Evolutionary conservation across 2,797 vertebrate species (phyloP).

Genomic region (Ceyx erithaca): DNA sequence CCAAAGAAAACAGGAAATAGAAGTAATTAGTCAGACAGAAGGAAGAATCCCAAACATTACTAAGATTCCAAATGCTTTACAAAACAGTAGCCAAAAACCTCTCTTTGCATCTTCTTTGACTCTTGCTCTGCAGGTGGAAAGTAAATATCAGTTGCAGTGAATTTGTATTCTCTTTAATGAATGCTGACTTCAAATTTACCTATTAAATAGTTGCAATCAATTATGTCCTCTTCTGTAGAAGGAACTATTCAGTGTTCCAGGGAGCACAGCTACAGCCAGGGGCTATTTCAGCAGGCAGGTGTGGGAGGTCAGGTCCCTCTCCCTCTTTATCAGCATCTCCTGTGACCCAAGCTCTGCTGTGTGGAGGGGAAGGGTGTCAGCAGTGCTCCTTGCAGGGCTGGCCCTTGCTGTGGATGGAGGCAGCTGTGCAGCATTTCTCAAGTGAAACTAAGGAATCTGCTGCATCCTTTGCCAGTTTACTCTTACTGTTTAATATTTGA

Average conservation of each 20-base stretch:
- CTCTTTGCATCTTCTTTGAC: neutral
- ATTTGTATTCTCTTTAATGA: neutral
- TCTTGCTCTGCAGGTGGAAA: neutral
- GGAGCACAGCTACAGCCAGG: neutral
- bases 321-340: neutral
- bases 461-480: neutral
- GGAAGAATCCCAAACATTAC: conserved; percentile 52
- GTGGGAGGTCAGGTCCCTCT: neutral
- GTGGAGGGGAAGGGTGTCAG: neutral
- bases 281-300: rapidly evolving
- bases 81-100: neutral
- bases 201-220: neutral
- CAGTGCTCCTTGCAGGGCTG: neutral
- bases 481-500: neutral
- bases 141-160: neutral
- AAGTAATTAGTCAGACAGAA: conserved; percentile 35
- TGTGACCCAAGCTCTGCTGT: rapidly evolving
- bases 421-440: neutral
- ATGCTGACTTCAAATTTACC: neutral
- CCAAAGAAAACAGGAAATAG: conserved; percentile 66
- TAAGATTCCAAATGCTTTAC: neutral
- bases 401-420: neutral
- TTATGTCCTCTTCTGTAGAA: neutral
- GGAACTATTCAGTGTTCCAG: neutral
- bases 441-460: neutral